Evolutionary conservation across 2,113 vertebrate genomes (phyloP).

Genomic region (Perca schrenkii): DNA sequence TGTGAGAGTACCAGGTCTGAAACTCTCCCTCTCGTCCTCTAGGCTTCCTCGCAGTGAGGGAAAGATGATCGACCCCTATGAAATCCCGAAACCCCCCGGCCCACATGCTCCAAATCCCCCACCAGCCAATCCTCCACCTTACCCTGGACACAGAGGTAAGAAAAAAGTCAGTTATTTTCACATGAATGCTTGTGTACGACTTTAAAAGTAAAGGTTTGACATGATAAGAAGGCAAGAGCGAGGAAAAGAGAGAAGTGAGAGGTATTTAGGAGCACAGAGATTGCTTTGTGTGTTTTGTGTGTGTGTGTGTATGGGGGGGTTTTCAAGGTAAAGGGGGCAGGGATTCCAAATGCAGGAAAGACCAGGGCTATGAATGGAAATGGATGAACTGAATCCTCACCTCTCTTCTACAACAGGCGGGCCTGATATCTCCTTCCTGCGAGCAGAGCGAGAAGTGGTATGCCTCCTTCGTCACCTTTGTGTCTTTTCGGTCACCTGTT

Average conservation of each 20-base stretch:
- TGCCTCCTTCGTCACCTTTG: constrained; percentile 23
- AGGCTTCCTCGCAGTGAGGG: constrained; percentile 52
- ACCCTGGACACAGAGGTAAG: constrained; percentile 78
- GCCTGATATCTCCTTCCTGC: constrained; percentile 74
- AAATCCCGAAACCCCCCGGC: constrained; percentile 71
- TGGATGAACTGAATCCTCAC: constrained; percentile 48
- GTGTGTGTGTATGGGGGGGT: constrained; percentile 8
- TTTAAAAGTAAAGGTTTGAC: neutral
- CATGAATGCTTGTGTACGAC: neutral
- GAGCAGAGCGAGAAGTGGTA: constrained; percentile 87
- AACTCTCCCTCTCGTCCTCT: constrained; percentile 6
- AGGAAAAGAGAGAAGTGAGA: constrained; percentile 32
- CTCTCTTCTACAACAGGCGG: constrained; percentile 62
- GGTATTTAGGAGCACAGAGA: constrained; percentile 66
- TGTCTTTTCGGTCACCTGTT: neutral
- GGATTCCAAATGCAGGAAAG: constrained; percentile 34
- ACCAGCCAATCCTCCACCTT: constrained; percentile 76
- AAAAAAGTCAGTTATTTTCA: neutral
- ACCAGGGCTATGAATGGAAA: constrained; percentile 44
- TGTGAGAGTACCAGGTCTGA: neutral
- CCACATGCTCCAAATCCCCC: constrained; percentile 75
- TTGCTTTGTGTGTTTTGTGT: constrained; percentile 63
- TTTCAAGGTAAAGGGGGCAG: constrained; percentile 50
- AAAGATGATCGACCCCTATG: constrained; percentile 62
- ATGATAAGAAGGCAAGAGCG: constrained; percentile 11